These are phyloP conservation scores for Phocoena phocoena DNA, from an alignment of 2,113 vertebrate species.

Conservation along the genomic window DNA sequence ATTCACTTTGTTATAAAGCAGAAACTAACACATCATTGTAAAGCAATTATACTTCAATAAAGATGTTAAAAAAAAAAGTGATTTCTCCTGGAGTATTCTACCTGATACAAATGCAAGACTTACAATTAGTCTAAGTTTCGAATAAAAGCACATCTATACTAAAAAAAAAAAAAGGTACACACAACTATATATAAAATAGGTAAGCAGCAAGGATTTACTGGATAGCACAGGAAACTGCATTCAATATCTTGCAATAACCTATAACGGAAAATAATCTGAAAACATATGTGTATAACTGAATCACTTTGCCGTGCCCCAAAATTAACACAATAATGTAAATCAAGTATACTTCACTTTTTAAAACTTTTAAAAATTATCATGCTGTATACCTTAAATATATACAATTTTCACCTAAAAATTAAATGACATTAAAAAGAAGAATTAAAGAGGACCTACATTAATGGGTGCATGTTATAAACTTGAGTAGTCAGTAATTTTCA, in stretches of 20 bases:
- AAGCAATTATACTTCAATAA: too few relatives aligned
- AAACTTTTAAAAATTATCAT: not conserved
- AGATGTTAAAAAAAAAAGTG: not conserved
- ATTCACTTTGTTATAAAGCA: too few relatives aligned
- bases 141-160: not conserved
- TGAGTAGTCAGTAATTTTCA: not conserved
- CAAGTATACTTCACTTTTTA: too few relatives aligned
- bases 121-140: not conserved
- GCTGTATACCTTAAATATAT: not conserved
- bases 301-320: too few relatives aligned
- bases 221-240: too few relatives aligned
- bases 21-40: too few relatives aligned
- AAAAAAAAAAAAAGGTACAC: not conserved
- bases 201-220: too few relatives aligned
- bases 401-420: not conserved
- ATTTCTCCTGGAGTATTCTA: not conserved
- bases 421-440: not conserved
- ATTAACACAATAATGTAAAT: too few relatives aligned
- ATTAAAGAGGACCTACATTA: not conserved
- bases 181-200: too few relatives aligned
- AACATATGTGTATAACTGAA: too few relatives aligned
- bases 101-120: not conserved
- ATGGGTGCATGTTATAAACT: not conserved
- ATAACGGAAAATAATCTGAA: too few relatives aligned
- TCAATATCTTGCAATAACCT: too few relatives aligned